Percentiles rank a stretch among this genome's conserved stretches.
Evolutionary conservation across 2,888 invertebrate genomes (phyloP).

Genomic region (Sminthurides aquaticus): DNA sequence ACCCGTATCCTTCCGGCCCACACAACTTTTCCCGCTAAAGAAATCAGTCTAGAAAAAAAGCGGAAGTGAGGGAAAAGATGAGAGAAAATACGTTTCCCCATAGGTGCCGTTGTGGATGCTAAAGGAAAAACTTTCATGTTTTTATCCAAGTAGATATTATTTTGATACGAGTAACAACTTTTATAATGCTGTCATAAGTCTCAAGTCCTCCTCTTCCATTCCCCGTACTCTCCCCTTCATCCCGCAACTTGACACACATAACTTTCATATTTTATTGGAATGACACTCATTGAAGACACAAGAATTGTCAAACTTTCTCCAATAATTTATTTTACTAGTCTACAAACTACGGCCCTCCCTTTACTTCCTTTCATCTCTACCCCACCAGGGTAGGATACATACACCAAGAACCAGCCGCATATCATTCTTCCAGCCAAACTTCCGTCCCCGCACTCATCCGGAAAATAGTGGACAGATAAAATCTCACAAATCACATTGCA

Average conservation of each 20-base stretch:
- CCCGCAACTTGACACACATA: constrained; percentile 12
- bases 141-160: constrained; percentile 24
- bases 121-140: constrained; percentile 19
- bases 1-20: no score
- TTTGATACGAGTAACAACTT: constrained; percentile 21
- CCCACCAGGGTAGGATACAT: no score
- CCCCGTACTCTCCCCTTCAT: constrained; percentile 3
- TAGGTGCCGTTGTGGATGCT: not conserved
- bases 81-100: not conserved
- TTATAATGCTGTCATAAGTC: constrained; percentile 6
- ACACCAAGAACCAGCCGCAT: not conserved
- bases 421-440: not conserved
- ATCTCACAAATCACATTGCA: no score
- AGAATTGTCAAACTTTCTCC: constrained; percentile 9
- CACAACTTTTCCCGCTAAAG: no score
- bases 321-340: constrained; percentile 5
- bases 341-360: not conserved
- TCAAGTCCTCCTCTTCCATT: no score
- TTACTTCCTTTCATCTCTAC: not conserved
- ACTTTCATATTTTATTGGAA: constrained; percentile 19
- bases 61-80: not conserved
- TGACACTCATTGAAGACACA: constrained; percentile 2
- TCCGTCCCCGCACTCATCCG: not conserved
- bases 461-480: not conserved
- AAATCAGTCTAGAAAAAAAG: not conserved